A percentile compares a stretch with the other conserved stretches of the same genome.
These are phyloP conservation scores for Oreocharis arfaki DNA, from an alignment of 2,113 vertebrate species.

Conservation along the genomic window DNA sequence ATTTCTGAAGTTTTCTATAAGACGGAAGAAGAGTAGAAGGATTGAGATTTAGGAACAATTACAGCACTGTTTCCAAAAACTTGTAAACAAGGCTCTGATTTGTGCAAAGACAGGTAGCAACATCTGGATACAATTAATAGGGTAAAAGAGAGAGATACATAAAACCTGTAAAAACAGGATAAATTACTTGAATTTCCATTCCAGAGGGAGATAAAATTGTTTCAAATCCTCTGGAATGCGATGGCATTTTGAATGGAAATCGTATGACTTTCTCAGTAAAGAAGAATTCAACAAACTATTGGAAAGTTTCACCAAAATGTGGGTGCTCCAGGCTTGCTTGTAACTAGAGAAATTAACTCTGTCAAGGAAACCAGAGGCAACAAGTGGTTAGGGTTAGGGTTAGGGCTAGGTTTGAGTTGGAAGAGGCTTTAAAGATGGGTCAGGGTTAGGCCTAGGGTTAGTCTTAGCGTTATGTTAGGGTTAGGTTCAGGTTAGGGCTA, in stretches of 20 bases:
- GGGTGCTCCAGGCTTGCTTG: not conserved
- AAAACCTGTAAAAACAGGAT: not conserved
- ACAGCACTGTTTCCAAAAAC: not conserved
- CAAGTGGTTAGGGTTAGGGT: not conserved
- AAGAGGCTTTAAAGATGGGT: too few species aligned
- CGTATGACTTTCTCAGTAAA: not conserved
- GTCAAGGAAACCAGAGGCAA: not conserved
- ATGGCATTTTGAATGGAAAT: not conserved
- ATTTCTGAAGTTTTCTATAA: not conserved
- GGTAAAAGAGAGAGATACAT: not conserved
- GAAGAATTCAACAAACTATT: not conserved
- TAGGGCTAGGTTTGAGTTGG: not conserved
- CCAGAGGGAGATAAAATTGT: not conserved
- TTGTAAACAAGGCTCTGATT: not conserved
- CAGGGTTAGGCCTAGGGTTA: too few species aligned
- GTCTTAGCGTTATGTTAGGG: too few species aligned
- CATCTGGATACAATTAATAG: not conserved
- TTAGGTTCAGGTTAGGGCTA: too few species aligned
- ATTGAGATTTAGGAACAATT: not conserved
- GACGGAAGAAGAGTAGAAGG: not conserved
- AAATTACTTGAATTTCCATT: not conserved
- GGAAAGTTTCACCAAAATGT: not conserved
- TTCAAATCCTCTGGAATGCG: not conserved
- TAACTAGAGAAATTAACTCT: not conserved
- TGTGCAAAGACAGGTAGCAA: not conserved